Conservation (phyloP, 2,797 vertebrate species). For the Melanotaenia trifasciata region DNA sequence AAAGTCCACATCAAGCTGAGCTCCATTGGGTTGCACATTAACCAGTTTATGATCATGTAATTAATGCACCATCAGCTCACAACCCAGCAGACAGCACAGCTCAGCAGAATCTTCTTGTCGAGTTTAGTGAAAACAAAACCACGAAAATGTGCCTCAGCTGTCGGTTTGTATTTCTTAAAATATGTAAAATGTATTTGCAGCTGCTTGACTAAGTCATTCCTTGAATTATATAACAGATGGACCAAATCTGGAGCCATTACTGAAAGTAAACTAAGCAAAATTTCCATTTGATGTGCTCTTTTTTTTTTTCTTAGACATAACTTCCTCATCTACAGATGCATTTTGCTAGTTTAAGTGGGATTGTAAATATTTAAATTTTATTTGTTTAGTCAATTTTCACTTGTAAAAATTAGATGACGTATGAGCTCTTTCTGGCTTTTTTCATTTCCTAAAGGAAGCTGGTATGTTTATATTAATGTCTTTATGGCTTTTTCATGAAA, state of each 20-base stretch:
- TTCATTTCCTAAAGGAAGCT: not conserved
- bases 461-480: not conserved
- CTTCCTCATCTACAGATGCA: too few relatives aligned
- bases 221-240: not conserved
- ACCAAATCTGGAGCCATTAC: not conserved
- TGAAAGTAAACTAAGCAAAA: not conserved
- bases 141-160: not conserved
- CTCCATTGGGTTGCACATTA: constrained; percentile 69
- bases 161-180: not conserved
- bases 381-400: too few relatives aligned
- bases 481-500: not conserved
- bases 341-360: not conserved
- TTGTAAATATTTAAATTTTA: not conserved
- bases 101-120: not conserved
- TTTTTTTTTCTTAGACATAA: not conserved
- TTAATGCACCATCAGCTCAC: constrained; percentile 40
- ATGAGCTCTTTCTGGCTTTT: not conserved
- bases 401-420: not conserved
- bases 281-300: not conserved
- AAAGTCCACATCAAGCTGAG: constrained; percentile 62
- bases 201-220: not conserved
- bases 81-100: constrained; percentile 5
- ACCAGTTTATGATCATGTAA: constrained; percentile 52
- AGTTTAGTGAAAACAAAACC: not conserved
- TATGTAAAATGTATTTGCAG: not conserved